Base-by-base conservation (phyloP, 2,888 invertebrate genomes). In the Diachrysia chrysitis region DNA sequence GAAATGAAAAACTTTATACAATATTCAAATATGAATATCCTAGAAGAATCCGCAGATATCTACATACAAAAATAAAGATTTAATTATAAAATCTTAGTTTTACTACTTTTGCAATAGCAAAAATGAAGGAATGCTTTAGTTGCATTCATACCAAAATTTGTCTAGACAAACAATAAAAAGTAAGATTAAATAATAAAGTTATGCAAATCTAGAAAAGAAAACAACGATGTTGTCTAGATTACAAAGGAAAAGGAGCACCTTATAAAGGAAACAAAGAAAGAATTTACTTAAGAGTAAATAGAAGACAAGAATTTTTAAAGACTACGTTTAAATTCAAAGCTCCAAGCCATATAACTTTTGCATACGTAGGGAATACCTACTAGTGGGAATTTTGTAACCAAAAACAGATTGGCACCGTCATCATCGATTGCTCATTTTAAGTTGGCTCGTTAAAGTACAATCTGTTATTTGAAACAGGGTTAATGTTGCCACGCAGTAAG, bases 401-500 rank as follows among this genome's bases (percentile, higher is more conserved):
- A 77, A 80, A 69, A 64, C 62, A 60, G 62, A 78, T 80, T 77
- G 69, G 48, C 53, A 5, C 29, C 23, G 7, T 53, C 58, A 25
- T 29, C 58, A 63, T 65, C 17, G 9, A 16, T 25, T 73, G 57
- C 66, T 65, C 69, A 73, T 67, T 16, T 81, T 72, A 42, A 56
- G 17, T 37, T 25, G 9, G 32, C 63, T 72, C 68, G 61, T 77
- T 72, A 68, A 51, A 48, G 19, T 9, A 59, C 63, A 73, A 63
- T 74, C 53, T 46, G 51, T 58, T 17, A 64, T 78, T 73, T 65
- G 51, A 63, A 78, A 66, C 56, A 46, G 7, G 55, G 35, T 53
- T 54, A 58, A 68, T 63, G n/a, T 66, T 66, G 23, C 35, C 21
- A 66, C 55, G 21, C 63, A 67, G 35, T n/a, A n/a, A n/a, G n/a